Percentiles rank a stretch among this genome's conserved stretches.
These are phyloP conservation scores for Puma concolor DNA, from an alignment of 2,113 vertebrate species.

Conservation along the genomic window DNA sequence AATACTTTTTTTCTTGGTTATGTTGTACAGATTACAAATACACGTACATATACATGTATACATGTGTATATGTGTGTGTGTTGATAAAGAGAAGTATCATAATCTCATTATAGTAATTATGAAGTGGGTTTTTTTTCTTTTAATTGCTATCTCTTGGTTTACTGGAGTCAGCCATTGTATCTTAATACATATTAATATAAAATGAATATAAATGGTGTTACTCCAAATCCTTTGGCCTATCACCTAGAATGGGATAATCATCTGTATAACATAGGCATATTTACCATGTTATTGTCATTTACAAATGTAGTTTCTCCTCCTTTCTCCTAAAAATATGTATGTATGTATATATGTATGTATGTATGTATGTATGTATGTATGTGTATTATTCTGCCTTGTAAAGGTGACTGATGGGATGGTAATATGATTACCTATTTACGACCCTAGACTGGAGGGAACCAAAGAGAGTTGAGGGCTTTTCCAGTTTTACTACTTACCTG, in stretches of 20 bases:
- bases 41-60: background rate
- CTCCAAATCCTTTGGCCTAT: background rate
- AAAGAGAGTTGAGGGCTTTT: background rate
- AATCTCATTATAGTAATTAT: background rate
- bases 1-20: background rate
- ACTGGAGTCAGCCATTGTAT: background rate
- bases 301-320: background rate
- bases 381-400: background rate
- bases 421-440: background rate
- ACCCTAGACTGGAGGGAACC: background rate
- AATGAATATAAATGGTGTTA: background rate
- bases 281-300: background rate
- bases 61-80: background rate
- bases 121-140: background rate
- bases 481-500: slow-evolving; percentile 8
- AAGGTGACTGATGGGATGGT: background rate
- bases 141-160: background rate
- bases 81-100: background rate
- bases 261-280: background rate
- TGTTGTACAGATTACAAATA: background rate
- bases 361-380: background rate
- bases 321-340: background rate
- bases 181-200: background rate
- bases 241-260: background rate
- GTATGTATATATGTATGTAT: background rate